phyloP scores from a whole-genome alignment of 2,888 invertebrate genomes.

The Drosophila neotestacea region DNA sequence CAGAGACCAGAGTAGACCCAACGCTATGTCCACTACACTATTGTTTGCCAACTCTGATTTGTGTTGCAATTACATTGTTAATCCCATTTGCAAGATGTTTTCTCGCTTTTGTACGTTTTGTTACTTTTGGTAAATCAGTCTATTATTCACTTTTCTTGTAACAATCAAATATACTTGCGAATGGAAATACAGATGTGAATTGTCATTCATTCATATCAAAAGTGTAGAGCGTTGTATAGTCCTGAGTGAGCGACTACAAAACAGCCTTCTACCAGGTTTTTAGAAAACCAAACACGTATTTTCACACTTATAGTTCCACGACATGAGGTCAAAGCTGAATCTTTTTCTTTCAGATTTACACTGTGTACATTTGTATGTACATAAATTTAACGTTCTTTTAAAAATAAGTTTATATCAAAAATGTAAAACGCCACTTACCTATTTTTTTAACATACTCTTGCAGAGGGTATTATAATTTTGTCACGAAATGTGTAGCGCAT shows the following conservation, averaged over 20 bases:
- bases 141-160: constrained; percentile 9
- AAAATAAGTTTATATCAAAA: too few relatives aligned
- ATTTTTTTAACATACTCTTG: too few relatives aligned
- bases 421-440: too few relatives aligned
- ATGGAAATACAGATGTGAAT: constrained; percentile 12
- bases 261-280: background rate
- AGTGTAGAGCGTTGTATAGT: too few relatives aligned
- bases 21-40: constrained; percentile 17
- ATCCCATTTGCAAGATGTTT: constrained; percentile 66
- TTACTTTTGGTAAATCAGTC: constrained; percentile 46
- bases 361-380: background rate
- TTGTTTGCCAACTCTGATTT: constrained; percentile 57
- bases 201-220: background rate
- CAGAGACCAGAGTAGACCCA: background rate
- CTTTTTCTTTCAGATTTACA: background rate
- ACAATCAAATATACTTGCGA: constrained; percentile 4
- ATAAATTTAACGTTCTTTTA: too few relatives aligned
- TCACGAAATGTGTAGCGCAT: too few relatives aligned
- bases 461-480: too few relatives aligned
- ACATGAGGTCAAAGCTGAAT: background rate
- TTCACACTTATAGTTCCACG: background rate
- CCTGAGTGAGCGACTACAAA: background rate
- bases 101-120: constrained; percentile 28
- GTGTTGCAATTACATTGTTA: constrained; percentile 76
- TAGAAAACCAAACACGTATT: background rate